A percentile compares a stretch with the other conserved stretches of the same genome.
phyloP scores from a whole-genome alignment of 2,113 vertebrate species.

The Steatornis caripensis region DNA sequence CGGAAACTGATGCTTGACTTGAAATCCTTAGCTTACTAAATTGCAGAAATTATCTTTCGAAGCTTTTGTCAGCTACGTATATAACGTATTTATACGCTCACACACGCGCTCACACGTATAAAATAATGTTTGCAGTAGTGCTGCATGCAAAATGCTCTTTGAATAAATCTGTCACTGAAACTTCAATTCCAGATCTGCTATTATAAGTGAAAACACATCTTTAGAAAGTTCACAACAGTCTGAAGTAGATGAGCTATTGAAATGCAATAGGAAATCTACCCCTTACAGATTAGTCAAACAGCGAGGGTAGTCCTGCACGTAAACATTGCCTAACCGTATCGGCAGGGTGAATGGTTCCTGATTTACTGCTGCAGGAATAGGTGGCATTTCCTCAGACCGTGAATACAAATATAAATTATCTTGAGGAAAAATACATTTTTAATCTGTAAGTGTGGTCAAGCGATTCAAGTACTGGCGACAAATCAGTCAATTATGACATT shows the following conservation, averaged over 20 bases:
- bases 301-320: constrained; percentile 61
- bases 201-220: constrained; percentile 72
- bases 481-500: constrained; percentile 43
- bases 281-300: constrained; percentile 69
- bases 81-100: not conserved
- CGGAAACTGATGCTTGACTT: constrained; percentile 67
- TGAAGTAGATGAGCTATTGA: constrained; percentile 73
- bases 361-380: constrained; percentile 63
- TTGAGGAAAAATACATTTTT: constrained; percentile 44
- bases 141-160: constrained; percentile 59
- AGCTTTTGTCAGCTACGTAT: constrained; percentile 58
- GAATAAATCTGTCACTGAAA: constrained; percentile 76
- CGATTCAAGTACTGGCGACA: constrained; percentile 46
- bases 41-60: constrained; percentile 71
- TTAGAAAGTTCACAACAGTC: constrained; percentile 72
- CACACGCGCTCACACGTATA: not conserved
- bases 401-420: constrained; percentile 67
- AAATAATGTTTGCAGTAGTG: constrained; percentile 63
- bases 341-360: constrained; percentile 68
- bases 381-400: constrained; percentile 49
- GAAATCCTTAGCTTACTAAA: constrained; percentile 70
- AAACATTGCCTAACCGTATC: constrained; percentile 69
- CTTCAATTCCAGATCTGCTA: constrained; percentile 70
- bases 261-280: constrained; percentile 69
- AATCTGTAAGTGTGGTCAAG: constrained; percentile 38